Conservation (phyloP, 1,140 invertebrate species). For the Drosophila burlai region DNA sequence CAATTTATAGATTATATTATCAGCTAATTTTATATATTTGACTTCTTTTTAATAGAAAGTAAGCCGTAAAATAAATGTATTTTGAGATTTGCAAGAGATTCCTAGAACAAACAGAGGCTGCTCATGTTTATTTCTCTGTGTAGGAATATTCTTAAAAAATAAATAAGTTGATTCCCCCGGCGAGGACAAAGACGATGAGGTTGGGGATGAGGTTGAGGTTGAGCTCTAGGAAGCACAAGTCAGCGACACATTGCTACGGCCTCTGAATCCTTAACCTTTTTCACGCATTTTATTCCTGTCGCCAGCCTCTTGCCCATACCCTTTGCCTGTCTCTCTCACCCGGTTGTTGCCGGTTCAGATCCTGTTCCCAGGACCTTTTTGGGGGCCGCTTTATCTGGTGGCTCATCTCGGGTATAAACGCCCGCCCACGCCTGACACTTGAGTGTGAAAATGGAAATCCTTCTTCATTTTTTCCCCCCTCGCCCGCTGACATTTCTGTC, state of each 20-base stretch:
- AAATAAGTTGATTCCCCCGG: slow-evolving; percentile 18
- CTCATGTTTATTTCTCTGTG: background rate
- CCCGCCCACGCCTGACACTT: slow-evolving; percentile 22
- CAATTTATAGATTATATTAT: no score
- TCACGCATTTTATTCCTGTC: slow-evolving; percentile 32
- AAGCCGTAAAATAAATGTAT: background rate
- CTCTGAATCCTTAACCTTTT: slow-evolving; percentile 23
- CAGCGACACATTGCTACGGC: background rate
- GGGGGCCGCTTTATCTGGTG: slow-evolving; percentile 10
- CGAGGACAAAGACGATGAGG: background rate
- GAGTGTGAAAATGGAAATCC: slow-evolving; percentile 41
- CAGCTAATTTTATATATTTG: no score
- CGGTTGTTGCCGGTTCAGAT: background rate
- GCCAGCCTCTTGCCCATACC: background rate
- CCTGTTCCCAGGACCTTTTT: slow-evolving; percentile 8
- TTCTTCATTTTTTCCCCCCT: slow-evolving; percentile 13
- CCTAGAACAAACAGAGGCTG: no score
- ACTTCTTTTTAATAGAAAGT: no score
- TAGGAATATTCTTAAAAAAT: slow-evolving; percentile 14
- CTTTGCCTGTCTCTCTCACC: background rate
- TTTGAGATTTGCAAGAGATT: background rate
- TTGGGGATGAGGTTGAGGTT: background rate
- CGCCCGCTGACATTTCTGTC: slow-evolving; percentile 20
- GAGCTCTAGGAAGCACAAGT: background rate
- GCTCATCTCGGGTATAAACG: slow-evolving; percentile 11